Evolutionary conservation across 2,888 invertebrate genomes (phyloP), one percentile per base, ranked within the genome.

Genomic region (Hydrotaea diabolus): DNA sequence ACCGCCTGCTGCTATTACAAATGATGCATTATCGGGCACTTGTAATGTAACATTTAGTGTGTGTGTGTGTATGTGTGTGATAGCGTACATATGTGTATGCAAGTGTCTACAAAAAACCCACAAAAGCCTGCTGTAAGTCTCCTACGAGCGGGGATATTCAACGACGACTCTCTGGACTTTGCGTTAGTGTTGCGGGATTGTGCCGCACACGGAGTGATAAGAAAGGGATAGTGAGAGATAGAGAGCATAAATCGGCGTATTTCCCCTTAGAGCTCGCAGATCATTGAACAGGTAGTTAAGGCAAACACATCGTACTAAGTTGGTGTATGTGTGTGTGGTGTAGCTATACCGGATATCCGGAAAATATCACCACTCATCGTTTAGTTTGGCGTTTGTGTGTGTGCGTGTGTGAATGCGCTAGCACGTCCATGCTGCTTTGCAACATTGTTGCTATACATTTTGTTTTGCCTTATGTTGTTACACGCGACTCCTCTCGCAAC

Each of bases 321-420:
- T 39, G 13, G 39, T 11, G 39, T 39, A 11, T 55, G 19, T 55
- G 19, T 55, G 55, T 62, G 55, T 43, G 66, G n/a, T 39, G 23
- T 43, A 11, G 11, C 17, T 53, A n/a, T 17, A 71, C 75, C 84
- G 84, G 84, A 85, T 77, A 64, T 85, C 85, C 85, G 85, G 82
- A 39, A 43, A 46, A n/a, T n/a, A n/a, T n/a, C n/a, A n/a, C 5
- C n/a, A 8, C 77, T 2, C 7, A 31, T 4, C 7, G 31, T 31
- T 31, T 2, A 31, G n/a, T n/a, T n/a, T 7, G 31, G 31, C 31
- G 3, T 31, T 31, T 39, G 39, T 36, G 1, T 55, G 21, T 4
- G 0, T 11, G 8, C 8, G 1, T 11, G 7, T 15, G 26, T 23
- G 17, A 36, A 36, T 8, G 8, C 36, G 8, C 36, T 5, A 8